These are phyloP conservation scores for Sinocyclocheilus anophthalmus DNA, from an alignment of 2,113 vertebrate species.

Conservation along the genomic window DNA sequence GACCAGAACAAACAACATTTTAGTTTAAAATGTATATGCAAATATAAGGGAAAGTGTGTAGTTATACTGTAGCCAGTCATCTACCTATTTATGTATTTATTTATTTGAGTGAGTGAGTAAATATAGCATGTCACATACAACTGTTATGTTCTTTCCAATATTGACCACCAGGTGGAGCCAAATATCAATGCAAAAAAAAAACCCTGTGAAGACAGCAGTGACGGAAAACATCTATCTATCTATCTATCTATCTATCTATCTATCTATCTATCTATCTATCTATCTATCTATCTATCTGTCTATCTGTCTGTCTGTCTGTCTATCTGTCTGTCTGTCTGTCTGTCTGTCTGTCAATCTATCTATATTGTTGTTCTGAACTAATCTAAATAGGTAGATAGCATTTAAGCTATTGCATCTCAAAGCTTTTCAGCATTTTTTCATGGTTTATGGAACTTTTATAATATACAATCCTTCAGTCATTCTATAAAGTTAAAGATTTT, in stretches of 20 bases:
- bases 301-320: too few species aligned
- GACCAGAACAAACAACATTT: background rate
- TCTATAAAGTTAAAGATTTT: background rate
- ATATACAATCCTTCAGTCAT: too few species aligned
- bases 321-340: too few species aligned
- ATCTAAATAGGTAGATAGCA: background rate
- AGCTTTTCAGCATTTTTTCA: background rate
- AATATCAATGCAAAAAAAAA: constrained; percentile 1
- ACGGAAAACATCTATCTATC: background rate
- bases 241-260: too few species aligned
- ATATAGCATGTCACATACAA: background rate
- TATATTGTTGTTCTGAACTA: background rate
- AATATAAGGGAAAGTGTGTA: background rate
- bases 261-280: too few species aligned
- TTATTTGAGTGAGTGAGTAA: background rate
- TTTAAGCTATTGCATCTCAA: background rate
- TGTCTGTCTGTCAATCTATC: too few species aligned
- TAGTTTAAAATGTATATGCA: background rate
- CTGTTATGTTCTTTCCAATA: background rate
- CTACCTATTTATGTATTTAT: background rate
- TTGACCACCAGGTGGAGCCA: constrained; percentile 50
- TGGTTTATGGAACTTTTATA: background rate
- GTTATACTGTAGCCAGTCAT: background rate
- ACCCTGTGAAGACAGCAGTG: background rate
- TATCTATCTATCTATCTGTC: too few species aligned